Evolutionary conservation across 37 sponge, comb jelly and placozoan species (phyloP).

Genomic region (Agelas oroides): DNA sequence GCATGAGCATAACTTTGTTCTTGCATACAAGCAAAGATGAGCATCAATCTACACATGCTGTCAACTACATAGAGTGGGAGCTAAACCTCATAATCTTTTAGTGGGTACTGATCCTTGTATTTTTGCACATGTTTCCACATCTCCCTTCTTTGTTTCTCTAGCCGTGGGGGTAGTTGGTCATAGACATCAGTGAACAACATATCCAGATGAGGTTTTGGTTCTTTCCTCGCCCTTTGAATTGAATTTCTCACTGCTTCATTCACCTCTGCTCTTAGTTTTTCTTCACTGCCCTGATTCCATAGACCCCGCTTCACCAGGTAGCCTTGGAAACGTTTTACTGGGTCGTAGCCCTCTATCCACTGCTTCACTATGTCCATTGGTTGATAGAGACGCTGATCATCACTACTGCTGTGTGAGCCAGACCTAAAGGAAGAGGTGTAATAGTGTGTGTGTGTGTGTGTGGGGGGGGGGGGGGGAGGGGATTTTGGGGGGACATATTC

Average conservation of each 20-base stretch:
- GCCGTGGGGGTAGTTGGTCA: constrained; percentile 61
- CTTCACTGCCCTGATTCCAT: constrained; percentile 80
- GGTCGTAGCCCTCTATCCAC: constrained; percentile 62
- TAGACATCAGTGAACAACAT: constrained; percentile 87
- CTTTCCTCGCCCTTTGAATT: constrained; percentile 61
- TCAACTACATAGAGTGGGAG: too few species aligned
- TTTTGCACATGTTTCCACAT: constrained; percentile 65
- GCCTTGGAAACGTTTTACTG: constrained; percentile 64
- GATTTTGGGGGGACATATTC: background rate
- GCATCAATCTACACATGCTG: too few species aligned
- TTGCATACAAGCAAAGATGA: too few species aligned
- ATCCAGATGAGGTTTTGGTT: constrained; percentile 61
- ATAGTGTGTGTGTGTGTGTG: too few species aligned
- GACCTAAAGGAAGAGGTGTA: constrained; percentile 45
- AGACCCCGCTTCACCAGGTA: constrained; percentile 70
- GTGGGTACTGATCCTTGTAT: constrained; percentile 84
- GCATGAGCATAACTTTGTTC: too few species aligned
- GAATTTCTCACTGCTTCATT: constrained; percentile 36
- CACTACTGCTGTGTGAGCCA: constrained; percentile 96
- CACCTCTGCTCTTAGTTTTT: constrained; percentile 40
- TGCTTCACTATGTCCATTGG: constrained; percentile 75
- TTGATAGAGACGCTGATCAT: constrained; percentile 94
- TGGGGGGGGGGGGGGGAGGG: too few species aligned
- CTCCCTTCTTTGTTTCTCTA: constrained; percentile 70
- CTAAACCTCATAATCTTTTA: constrained; percentile 36